Base-by-base conservation (phyloP, 1,140 invertebrate genomes). In the Oryzaephilus surinamensis region DNA sequence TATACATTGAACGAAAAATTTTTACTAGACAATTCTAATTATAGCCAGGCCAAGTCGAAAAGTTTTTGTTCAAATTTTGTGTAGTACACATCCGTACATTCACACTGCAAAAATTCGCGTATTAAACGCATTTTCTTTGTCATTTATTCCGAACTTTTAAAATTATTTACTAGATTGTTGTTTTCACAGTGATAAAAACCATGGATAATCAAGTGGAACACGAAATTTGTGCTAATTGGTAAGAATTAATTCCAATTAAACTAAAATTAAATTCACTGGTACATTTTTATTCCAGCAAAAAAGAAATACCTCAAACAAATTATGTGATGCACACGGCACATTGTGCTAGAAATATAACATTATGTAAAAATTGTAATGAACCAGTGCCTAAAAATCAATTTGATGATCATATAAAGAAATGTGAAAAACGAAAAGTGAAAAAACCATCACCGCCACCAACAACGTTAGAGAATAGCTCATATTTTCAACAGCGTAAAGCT, bases 261-360 rank as follows among this genome's bases (percentile, higher is more conserved):
- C n/a, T 17, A 21, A 8, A 2, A 8, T 18, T 34, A n/a, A 7
- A 31, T 17, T 2, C 10, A 13, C 11, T 13, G 26, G 4, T 11
- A 21, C 6, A 6, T 16, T 47, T 46, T 11, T n/a, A n/a, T n/a
- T n/a, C n/a, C 31, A 62, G 60, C 41, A 62, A 62, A 53, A 55
- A 55, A 29, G 60, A 62, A 46, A 60, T 62, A 4, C 60, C 60
- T 2, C 58, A 61, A 14, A 20, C 32, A n/a, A 62, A 62, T 40
- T 62, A 61, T 54, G 57, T 62, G 7, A 62, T 62, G 60, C 60
- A 62, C 38, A 57, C 54, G 12, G 57, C 52, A 20, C 60, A 62
- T 38, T 62, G 60, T 42, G 51, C 57, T 2, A 23, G 60, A n/a
- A 61, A 61, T 29, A 54, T 62, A 6, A 50, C 58, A 0, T 36